Percentiles rank a stretch among this genome's conserved stretches.
Evolutionary conservation across 1,140 invertebrate genomes (phyloP).

Genomic region (Batillaria attramentaria): DNA sequence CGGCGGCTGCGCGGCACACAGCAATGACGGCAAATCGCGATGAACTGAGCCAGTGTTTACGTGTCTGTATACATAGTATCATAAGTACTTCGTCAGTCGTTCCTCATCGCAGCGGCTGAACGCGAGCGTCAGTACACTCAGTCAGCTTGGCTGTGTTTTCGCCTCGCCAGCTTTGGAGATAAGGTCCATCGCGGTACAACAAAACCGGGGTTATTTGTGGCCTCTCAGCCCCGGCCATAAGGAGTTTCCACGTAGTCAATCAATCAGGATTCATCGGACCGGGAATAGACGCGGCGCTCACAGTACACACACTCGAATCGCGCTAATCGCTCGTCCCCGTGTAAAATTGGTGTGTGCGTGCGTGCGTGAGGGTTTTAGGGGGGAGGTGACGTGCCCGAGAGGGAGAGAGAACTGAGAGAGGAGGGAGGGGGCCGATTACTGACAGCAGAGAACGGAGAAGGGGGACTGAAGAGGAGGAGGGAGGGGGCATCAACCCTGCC

Average conservation of each 20-base stretch:
- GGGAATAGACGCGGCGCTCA: constrained; percentile 3
- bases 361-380: constrained; percentile 26
- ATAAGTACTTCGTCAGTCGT: too few species aligned
- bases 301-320: neutral
- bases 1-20: neutral
- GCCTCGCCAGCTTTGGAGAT: neutral
- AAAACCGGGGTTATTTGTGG: neutral
- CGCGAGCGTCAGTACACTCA: neutral
- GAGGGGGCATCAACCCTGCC: constrained; percentile 14
- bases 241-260: constrained; percentile 25
- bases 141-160: neutral
- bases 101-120: neutral
- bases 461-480: neutral
- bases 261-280: constrained; percentile 29
- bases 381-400: constrained; percentile 3
- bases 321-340: neutral
- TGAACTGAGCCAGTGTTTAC: too few species aligned
- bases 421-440: neutral
- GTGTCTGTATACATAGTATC: too few species aligned
- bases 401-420: neutral
- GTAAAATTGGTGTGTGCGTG: neutral
- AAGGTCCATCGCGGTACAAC: neutral
- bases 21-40: too few species aligned
- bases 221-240: neutral
- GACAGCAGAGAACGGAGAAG: neutral